phyloP scores from a whole-genome alignment of 1,140 invertebrate genomes.

The Bombus affinis region DNA sequence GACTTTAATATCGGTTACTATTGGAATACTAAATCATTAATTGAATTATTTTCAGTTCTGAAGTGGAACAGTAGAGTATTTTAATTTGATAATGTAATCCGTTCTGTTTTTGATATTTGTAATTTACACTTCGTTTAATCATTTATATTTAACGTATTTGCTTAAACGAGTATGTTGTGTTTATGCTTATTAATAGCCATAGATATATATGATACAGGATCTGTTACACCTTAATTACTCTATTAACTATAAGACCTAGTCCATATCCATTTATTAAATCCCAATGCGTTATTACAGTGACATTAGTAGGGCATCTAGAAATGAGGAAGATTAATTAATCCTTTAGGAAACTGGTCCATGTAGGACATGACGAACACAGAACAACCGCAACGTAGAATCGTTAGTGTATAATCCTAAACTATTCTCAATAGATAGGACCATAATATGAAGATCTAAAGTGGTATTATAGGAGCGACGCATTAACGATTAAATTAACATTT shows the following conservation, averaged over 20 bases:
- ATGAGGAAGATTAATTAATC: conserved; percentile 28
- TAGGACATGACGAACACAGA: neutral
- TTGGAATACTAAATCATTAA: neutral
- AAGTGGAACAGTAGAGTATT: neutral
- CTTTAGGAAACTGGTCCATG: conserved; percentile 56
- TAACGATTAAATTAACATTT: conserved; percentile 76
- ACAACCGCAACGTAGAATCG: conserved; percentile 27
- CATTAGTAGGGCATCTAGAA: neutral
- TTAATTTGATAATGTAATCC: neutral
- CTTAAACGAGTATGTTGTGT: neutral
- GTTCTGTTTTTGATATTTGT: too few species aligned
- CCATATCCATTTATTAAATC: neutral
- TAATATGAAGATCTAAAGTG: conserved; percentile 47
- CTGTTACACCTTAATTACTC: neutral
- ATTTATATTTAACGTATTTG: neutral
- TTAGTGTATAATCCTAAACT: conserved; percentile 65
- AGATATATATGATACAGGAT: neutral
- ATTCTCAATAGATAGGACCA: conserved; percentile 40
- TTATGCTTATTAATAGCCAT: neutral
- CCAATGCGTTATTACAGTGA: neutral
- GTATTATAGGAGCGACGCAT: conserved; percentile 69
- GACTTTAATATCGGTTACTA: conserved; percentile 1
- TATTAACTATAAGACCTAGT: neutral
- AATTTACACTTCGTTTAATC: neutral
- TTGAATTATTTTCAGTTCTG: neutral